Evolutionary conservation across 1,140 invertebrate species (phyloP).

Genomic region (Chironomus tepperi): DNA sequence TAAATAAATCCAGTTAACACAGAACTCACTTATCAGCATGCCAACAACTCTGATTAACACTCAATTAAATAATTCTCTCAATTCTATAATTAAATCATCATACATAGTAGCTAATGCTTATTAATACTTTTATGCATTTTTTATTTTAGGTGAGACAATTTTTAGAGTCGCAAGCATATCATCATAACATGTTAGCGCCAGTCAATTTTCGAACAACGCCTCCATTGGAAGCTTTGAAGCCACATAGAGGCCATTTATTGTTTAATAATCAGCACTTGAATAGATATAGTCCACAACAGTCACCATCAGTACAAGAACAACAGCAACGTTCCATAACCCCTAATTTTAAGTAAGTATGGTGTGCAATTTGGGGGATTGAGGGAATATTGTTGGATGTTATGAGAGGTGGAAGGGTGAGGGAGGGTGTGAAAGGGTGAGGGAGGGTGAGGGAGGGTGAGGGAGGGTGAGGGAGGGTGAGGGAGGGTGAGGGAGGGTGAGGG

Average conservation of each 20-base stretch:
- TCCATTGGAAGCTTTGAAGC: constrained; percentile 76
- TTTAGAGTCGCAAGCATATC: constrained; percentile 40
- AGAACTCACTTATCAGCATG: too few species aligned
- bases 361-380: too few species aligned
- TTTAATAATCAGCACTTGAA: constrained; percentile 27
- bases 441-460: too few species aligned
- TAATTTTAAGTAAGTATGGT: constrained; percentile 28
- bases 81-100: too few species aligned
- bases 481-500: too few species aligned
- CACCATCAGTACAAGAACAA: constrained; percentile 46
- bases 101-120: neutral
- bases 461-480: too few species aligned
- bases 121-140: neutral
- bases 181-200: constrained; percentile 45
- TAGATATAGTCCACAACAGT: constrained; percentile 31
- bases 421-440: too few species aligned
- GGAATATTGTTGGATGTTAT: too few species aligned
- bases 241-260: constrained; percentile 46
- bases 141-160: constrained; percentile 48
- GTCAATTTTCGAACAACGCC: constrained; percentile 83
- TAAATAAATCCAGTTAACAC: too few species aligned
- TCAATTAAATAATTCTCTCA: too few species aligned
- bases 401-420: too few species aligned
- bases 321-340: constrained; percentile 27
- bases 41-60: too few species aligned